Evolutionary conservation across 2,113 vertebrate genomes (phyloP), one percentile per base, ranked within the genome.

Genomic region (Trichechus manatus): DNA sequence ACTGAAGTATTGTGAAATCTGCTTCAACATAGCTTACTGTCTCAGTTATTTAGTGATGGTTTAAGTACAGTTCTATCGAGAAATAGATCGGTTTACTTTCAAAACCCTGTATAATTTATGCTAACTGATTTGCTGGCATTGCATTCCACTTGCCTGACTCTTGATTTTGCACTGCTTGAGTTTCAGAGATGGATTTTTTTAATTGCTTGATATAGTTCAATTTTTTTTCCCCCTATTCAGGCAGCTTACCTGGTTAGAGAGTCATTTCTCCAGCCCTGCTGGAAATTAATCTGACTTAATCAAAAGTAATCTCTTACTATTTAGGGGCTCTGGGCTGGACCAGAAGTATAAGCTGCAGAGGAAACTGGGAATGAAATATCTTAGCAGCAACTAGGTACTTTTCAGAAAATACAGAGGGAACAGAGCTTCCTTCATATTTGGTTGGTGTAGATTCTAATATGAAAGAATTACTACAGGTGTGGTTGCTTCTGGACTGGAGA

Each of bases 271-370:
- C 19, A 36, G 4, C 29, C 42, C 50, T 36, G 17, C 29, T 91
- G 29, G 85, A 89, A 84, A 68, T 93, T 95, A 92, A 75, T 66
- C 29, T 79, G 61, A 95, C 29, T 93, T 81, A 79, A 92, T 83
- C 36, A 68, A 92, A 94, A 94, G 42, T 31, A 83, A 53, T 78
- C 11, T 79, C 53, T 94, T 50, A 27, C 29, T n/a, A 9, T 25
- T 68, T 29, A 29, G 14, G 31, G 7, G 0, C 27, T 29, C 44
- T 44, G 13, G 63, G 7, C 22, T 64, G 2, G 1, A 79, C 56
- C 8, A 68, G 20, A 83, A 3, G 27, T 72, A 72, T 50, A 44
- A 91, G 20, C 17, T 44, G 31, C 19, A 47, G 25, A 78, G 79
- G 77, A 92, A 89, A 89, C 31, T 81, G 31, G 81, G 4, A n/a